Evolutionary conservation across 2,113 vertebrate species (phyloP).

Genomic region (Australoheros scitulus): DNA sequence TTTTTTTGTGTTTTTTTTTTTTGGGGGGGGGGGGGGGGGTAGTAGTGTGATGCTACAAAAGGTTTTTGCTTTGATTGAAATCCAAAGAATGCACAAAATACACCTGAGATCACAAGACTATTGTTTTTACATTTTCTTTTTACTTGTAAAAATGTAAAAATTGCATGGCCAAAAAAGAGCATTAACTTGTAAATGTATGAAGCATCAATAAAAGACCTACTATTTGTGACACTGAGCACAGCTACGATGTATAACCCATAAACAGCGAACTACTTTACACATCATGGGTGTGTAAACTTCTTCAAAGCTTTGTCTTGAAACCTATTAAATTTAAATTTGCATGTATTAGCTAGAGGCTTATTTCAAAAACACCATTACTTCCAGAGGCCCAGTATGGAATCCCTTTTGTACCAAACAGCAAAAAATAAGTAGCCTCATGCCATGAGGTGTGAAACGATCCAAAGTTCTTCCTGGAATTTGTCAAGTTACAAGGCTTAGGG

Average conservation of each 20-base stretch:
- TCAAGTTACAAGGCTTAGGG: not conserved
- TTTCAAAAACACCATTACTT: not conserved
- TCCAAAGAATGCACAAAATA: not conserved
- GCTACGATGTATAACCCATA: not conserved
- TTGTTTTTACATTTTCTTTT: not conserved
- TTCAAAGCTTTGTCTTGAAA: not conserved
- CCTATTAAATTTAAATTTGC: not conserved
- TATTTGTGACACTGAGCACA: not conserved
- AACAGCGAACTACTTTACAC: not conserved
- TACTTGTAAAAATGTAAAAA: not conserved
- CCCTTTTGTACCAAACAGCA: not conserved
- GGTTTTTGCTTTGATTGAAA: slow-evolving; percentile 8
- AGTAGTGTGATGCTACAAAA: not conserved
- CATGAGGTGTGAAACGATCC: not conserved
- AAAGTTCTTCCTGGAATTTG: slow-evolving; percentile 1
- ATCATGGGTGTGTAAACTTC: not conserved
- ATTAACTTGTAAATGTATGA: not conserved
- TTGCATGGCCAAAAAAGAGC: not conserved
- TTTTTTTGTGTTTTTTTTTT: not conserved
- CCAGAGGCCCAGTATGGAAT: not conserved
- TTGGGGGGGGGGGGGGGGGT: too few species aligned
- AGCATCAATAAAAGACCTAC: not conserved
- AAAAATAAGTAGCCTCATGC: not conserved
- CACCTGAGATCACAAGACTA: not conserved
- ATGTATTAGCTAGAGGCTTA: not conserved